phyloP scores from a whole-genome alignment of 1,140 invertebrate species.

The Gryllus bimaculatus region DNA sequence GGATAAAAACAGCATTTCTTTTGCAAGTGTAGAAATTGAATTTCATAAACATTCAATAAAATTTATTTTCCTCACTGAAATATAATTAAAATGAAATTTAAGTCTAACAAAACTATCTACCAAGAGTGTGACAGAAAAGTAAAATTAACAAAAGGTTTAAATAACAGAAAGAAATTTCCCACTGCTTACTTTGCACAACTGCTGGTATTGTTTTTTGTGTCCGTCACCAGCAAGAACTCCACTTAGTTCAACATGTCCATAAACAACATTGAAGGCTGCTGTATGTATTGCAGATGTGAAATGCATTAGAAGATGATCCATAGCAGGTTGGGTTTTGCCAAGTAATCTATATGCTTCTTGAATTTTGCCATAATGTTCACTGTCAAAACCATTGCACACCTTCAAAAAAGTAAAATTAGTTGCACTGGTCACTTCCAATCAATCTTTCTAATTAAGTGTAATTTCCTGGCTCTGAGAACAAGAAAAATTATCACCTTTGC shows the following conservation, averaged over 20 bases:
- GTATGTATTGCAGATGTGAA: conserved; percentile 90
- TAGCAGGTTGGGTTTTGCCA: conserved; percentile 79
- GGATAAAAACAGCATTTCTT: too few species aligned
- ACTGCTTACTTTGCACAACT: conserved; percentile 51
- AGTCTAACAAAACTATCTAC: too few species aligned
- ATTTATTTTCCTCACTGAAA: too few species aligned
- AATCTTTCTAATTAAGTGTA: not conserved
- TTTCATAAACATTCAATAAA: too few species aligned
- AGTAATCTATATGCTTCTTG: conserved; percentile 76
- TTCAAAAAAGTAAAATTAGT: conserved; percentile 23
- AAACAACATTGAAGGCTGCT: conserved; percentile 66
- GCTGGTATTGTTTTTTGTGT: conserved; percentile 16
- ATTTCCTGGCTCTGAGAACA: not conserved
- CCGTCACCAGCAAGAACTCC: not conserved
- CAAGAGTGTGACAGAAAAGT: too few species aligned
- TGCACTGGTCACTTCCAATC: not conserved
- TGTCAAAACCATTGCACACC: conserved; percentile 63
- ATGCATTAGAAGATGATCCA: conserved; percentile 93
- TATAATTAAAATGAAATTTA: too few species aligned
- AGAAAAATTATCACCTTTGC: conserved; percentile 47
- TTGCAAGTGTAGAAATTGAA: too few species aligned
- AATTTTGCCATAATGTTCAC: conserved; percentile 61
- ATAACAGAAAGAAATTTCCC: too few species aligned
- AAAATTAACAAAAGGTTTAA: too few species aligned
- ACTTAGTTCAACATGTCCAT: conserved; percentile 54